Conservation (phyloP, 1,140 invertebrate genomes). For the Drosophila orosa region DNA sequence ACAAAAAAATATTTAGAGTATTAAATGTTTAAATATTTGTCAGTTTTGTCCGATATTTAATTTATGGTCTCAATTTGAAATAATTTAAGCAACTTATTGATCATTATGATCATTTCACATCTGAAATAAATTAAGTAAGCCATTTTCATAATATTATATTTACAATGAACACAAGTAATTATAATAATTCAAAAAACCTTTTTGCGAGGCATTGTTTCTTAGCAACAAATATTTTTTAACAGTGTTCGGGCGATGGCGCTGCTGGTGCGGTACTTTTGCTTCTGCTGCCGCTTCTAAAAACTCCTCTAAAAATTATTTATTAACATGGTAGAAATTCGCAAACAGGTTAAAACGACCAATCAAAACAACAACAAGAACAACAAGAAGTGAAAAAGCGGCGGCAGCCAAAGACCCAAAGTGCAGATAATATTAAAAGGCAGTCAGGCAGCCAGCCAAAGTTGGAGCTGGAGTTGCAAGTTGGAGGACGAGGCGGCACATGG, state of each 20-base stretch:
- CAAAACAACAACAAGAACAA: conserved; percentile 72
- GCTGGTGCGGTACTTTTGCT: conserved; percentile 72
- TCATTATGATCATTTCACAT: no score
- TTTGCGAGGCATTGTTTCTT: not conserved
- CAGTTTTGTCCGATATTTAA: no score
- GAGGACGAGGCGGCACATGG: not conserved
- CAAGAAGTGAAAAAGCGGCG: conserved; percentile 58
- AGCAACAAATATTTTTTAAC: not conserved
- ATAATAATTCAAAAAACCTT: not conserved
- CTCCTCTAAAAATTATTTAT: conserved; percentile 83
- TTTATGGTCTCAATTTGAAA: no score
- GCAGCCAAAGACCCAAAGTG: conserved; percentile 78
- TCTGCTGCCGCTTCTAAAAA: conserved; percentile 58
- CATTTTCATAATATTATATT: no score
- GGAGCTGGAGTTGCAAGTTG: conserved; percentile 35
- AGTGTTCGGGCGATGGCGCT: conserved; percentile 47
- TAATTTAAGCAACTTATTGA: no score
- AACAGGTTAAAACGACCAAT: conserved; percentile 82
- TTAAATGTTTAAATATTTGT: no score
- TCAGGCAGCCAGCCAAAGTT: conserved; percentile 54
- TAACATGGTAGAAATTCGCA: conserved; percentile 83
- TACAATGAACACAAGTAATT: no score
- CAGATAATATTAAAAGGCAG: conserved; percentile 82
- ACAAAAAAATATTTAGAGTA: not conserved
- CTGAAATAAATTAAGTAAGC: not conserved